Conservation (phyloP, 2,888 invertebrate species). For the Synergus umbraculus region DNA sequence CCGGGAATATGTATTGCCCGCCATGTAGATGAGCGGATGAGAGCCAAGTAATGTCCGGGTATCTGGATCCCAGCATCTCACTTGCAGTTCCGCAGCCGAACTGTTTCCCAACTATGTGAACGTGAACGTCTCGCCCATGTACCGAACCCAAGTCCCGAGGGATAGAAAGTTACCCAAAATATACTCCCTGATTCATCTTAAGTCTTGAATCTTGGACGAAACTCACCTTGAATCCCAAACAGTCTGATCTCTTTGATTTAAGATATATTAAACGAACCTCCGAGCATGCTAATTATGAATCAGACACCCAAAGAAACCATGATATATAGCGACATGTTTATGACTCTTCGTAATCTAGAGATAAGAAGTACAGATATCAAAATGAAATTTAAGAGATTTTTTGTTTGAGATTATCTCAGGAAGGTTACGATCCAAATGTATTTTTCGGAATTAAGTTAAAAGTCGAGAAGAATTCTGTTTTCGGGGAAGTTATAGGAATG, state of each 20-base stretch:
- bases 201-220: constrained; percentile 9
- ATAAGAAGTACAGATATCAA: constrained; percentile 11
- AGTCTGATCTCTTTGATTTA: constrained; percentile 34
- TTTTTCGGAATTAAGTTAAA: not conserved
- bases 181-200: constrained; percentile 37
- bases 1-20: constrained; percentile 45
- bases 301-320: constrained; percentile 15
- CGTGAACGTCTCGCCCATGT: constrained; percentile 51
- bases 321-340: constrained; percentile 14
- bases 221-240: constrained; percentile 21
- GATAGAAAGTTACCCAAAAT: constrained; percentile 37
- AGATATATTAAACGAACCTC: constrained; percentile 21
- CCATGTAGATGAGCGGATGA: constrained; percentile 60
- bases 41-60: constrained; percentile 59
- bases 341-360: not conserved
- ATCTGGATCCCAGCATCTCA: constrained; percentile 61
- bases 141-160: constrained; percentile 45
- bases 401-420: not conserved
- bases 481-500: not conserved
- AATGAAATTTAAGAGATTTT: constrained; percentile 18
- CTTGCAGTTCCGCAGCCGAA: constrained; percentile 51
- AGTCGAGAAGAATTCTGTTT: not conserved
- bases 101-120: constrained; percentile 53
- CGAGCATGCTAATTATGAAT: constrained; percentile 38
- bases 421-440: not conserved